Evolutionary conservation across 2,113 vertebrate genomes (phyloP).

Genomic region (Butastur rufipennis): DNA sequence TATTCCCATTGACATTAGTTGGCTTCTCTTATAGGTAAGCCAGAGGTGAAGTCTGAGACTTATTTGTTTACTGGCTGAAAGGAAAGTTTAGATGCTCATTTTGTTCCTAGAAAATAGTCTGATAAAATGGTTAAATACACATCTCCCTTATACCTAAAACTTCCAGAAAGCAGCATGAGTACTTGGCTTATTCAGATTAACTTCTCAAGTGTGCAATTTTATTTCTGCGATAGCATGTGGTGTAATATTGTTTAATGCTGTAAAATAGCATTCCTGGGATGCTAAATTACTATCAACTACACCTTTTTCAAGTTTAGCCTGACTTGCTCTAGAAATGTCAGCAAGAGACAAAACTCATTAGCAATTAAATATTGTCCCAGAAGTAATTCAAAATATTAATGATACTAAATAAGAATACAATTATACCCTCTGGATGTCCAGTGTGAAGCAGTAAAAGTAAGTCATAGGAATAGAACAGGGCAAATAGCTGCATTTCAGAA

Average conservation of each 20-base stretch:
- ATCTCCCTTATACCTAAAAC: background rate
- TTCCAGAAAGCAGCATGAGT: background rate
- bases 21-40: background rate
- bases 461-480: background rate
- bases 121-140: background rate
- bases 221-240: background rate
- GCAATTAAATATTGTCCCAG: background rate
- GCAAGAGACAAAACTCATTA: background rate
- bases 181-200: background rate
- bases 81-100: background rate
- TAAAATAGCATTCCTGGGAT: background rate
- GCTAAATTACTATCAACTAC: background rate
- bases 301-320: background rate
- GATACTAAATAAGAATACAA: background rate
- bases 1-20: background rate
- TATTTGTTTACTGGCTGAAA: background rate
- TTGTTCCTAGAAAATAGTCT: background rate
- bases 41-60: background rate
- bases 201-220: background rate
- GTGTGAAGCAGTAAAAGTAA: background rate
- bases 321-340: background rate
- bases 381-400: conserved; percentile 7
- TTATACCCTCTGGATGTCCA: background rate
- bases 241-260: background rate
- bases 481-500: background rate